These are phyloP conservation scores for Dolomedes plantarius DNA, from an alignment of 2,888 invertebrate genomes.

Conservation along the genomic window DNA sequence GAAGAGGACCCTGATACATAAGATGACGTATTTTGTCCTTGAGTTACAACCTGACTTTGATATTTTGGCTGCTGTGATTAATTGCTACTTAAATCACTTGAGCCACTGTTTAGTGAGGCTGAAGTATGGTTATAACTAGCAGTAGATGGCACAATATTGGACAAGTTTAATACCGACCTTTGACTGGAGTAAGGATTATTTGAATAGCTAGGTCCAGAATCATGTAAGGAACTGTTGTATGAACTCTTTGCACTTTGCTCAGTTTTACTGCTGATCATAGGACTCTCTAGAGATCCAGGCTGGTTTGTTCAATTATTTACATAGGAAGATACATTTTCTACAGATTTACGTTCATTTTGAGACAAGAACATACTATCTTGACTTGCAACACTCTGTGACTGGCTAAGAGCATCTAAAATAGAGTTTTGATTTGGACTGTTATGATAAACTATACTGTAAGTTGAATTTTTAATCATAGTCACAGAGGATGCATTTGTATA, in stretches of 20 bases:
- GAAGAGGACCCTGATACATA: slow-evolving; percentile 50
- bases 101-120: slow-evolving; percentile 39
- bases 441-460: slow-evolving; percentile 58
- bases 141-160: slow-evolving; percentile 55
- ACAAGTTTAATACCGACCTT: no score
- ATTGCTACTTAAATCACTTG: no score
- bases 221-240: slow-evolving; percentile 56
- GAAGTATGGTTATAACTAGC: slow-evolving; percentile 56
- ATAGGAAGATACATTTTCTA: slow-evolving; percentile 64
- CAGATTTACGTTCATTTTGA: slow-evolving; percentile 60
- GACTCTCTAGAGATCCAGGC: slow-evolving; percentile 51
- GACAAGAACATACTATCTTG: slow-evolving; percentile 62
- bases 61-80: no score
- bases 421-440: slow-evolving; percentile 58
- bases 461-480: slow-evolving; percentile 66
- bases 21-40: no score
- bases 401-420: slow-evolving; percentile 62
- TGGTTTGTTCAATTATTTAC: slow-evolving; percentile 69
- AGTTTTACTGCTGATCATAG: slow-evolving; percentile 53
- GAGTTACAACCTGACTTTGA: no score
- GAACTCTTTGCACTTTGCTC: slow-evolving; percentile 55
- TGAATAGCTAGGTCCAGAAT: slow-evolving; percentile 50
- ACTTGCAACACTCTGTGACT: slow-evolving; percentile 69
- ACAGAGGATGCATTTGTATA: slow-evolving; percentile 68
- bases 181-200: slow-evolving; percentile 48